Conservation (phyloP, 92 coral and sea anemone species). For the Desmophyllum pertusum region DNA sequence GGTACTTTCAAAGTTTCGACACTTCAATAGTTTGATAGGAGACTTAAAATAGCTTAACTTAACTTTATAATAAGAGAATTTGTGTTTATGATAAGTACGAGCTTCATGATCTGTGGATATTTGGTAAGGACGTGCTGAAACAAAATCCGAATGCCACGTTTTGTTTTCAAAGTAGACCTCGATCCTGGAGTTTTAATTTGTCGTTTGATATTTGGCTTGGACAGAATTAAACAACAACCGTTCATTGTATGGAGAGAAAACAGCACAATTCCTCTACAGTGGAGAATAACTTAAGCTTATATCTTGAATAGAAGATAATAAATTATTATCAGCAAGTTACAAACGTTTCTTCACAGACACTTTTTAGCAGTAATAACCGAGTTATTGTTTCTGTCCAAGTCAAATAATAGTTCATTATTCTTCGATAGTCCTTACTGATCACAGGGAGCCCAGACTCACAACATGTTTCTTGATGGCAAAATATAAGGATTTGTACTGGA, state of each 20-base stretch:
- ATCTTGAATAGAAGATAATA: not conserved
- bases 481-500: too few relatives aligned
- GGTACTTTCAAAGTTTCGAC: not conserved
- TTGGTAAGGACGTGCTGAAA: not conserved
- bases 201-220: too few relatives aligned
- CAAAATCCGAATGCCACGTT: not conserved
- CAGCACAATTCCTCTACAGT: not conserved
- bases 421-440: too few relatives aligned
- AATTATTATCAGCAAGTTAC: not conserved
- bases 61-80: too few relatives aligned
- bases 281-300: not conserved
- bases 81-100: not conserved
- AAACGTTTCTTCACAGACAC: not conserved
- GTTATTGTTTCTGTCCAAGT: not conserved
- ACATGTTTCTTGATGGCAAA: too few relatives aligned
- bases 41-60: too few relatives aligned
- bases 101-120: not conserved
- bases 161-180: not conserved
- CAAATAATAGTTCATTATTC: not conserved
- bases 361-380: not conserved
- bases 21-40: too few relatives aligned
- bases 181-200: too few relatives aligned
- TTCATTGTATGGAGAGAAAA: too few relatives aligned
- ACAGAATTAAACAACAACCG: too few relatives aligned
- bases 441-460: too few relatives aligned